Percentiles rank a stretch among this genome's conserved stretches.
These are phyloP conservation scores for Phenganax subtilis DNA, from an alignment of 92 coral and sea anemone species.

Conservation along the genomic window DNA sequence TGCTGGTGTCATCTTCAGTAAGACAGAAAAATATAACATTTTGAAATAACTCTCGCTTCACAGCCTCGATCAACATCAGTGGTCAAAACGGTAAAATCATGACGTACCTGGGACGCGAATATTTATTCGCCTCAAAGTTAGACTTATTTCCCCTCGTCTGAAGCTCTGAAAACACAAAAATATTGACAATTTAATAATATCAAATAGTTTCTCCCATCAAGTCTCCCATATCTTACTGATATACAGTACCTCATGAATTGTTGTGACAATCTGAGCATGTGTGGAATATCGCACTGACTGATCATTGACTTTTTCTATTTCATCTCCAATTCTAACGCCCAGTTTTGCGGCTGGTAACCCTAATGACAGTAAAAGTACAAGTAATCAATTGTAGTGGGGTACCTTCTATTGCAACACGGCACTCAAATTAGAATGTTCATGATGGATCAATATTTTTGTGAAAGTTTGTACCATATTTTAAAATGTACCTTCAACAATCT, in stretches of 20 bases:
- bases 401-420: background rate
- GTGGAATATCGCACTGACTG: constrained; percentile 57
- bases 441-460: background rate
- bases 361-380: constrained; percentile 13
- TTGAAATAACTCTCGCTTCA: too few species aligned
- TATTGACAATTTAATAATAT: background rate
- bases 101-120: constrained; percentile 43
- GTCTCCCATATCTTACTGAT: too few species aligned
- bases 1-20: constrained; percentile 9
- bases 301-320: constrained; percentile 89
- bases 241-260: constrained; percentile 74
- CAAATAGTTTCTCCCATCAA: too few species aligned
- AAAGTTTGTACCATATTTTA: background rate
- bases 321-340: constrained; percentile 73
- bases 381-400: background rate
- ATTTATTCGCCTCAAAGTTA: constrained; percentile 71
- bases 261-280: constrained; percentile 84
- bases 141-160: constrained; percentile 77
- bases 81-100: too few species aligned
- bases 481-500: constrained; percentile 76
- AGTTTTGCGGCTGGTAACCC: constrained; percentile 88
- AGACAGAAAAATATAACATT: background rate
- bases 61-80: too few species aligned
- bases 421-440: background rate
- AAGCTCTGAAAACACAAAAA: constrained; percentile 60